These are phyloP conservation scores for Hylia prasina DNA, from an alignment of 2,113 vertebrate genomes.

Conservation along the genomic window DNA sequence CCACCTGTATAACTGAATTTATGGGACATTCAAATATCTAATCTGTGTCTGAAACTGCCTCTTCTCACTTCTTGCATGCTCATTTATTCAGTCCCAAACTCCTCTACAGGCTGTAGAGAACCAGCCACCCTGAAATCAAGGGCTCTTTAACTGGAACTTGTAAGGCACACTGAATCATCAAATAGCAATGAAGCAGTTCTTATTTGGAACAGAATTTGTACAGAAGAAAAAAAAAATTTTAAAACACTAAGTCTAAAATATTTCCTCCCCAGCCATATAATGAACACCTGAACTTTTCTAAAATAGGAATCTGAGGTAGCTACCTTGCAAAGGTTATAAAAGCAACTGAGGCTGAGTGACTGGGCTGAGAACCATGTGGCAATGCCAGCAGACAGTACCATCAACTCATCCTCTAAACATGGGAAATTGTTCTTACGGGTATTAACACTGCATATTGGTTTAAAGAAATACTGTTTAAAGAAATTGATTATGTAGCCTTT, in stretches of 20 bases:
- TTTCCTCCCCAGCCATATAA: neutral
- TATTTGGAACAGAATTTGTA: neutral
- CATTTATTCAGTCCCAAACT: neutral
- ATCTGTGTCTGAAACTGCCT: neutral
- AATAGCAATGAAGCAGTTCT: neutral
- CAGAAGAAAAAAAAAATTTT: neutral
- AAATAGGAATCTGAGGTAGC: neutral
- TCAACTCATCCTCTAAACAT: neutral
- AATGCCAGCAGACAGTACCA: neutral
- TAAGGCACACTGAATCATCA: neutral
- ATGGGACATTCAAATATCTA: neutral
- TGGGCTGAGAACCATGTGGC: neutral
- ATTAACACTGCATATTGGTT: neutral
- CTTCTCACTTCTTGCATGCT: neutral
- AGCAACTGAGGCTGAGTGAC: neutral
- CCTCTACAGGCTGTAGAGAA: neutral
- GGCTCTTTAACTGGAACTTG: neutral
- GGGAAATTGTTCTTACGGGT: neutral
- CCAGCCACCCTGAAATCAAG: neutral
- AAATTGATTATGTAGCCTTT: neutral
- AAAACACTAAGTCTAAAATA: neutral
- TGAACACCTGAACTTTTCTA: neutral
- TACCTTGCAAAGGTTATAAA: neutral
- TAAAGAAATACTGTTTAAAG: neutral
- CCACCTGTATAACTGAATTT: neutral